Base-by-base conservation (phyloP, 2,797 vertebrate species). In the Fistularia tabacaria region DNA sequence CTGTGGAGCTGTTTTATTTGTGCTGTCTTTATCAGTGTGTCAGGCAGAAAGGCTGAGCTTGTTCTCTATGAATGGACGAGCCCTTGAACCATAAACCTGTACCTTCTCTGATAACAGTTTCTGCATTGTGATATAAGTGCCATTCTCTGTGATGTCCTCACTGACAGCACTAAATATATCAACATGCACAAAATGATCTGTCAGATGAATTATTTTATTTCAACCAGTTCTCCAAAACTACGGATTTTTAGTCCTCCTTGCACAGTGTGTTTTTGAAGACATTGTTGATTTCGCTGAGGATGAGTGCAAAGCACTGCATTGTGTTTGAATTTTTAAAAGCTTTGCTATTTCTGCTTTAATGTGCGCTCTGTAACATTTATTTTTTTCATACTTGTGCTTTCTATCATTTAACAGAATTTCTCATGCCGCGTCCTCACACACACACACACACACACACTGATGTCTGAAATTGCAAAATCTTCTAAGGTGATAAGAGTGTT, bases 11-110 rank as follows among this genome's bases (percentile, higher is more conserved):
- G 84, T 80, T 86, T 90, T 89, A 88, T 91, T 89, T 89, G 85
- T 89, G 79, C 82, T 53, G 80, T 87, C 82, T 89, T 91, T 90
- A 90, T 91, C 89, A 89, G 88, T 68, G 73, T 87, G 83, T 86
- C 89, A 87, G 85, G 84, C 88, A 86, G 81, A 85, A 84, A 84
- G 78, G 83, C 81, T 84, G 85, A 87, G 82, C 86, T 83, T 87
- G 86, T 87, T 89, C 83, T 83, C 75, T 76, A 54, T 83, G 86
- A 91, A 90, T 89, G 85, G 83, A 89, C 87, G 74, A 90, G 85
- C 88, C 90, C 88, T 88, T 84, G 74, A 86, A 87, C 85, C 86
- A 87, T 89, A 89, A 89, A 90, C 86, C 89, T 89, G 90, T 84
- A 87, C 82, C 74, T 84, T 78, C 66, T 77, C 88, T 89, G 91